These are phyloP conservation scores for Oreochromis grahami DNA, from an alignment of 2,797 vertebrate genomes.

Conservation along the genomic window DNA sequence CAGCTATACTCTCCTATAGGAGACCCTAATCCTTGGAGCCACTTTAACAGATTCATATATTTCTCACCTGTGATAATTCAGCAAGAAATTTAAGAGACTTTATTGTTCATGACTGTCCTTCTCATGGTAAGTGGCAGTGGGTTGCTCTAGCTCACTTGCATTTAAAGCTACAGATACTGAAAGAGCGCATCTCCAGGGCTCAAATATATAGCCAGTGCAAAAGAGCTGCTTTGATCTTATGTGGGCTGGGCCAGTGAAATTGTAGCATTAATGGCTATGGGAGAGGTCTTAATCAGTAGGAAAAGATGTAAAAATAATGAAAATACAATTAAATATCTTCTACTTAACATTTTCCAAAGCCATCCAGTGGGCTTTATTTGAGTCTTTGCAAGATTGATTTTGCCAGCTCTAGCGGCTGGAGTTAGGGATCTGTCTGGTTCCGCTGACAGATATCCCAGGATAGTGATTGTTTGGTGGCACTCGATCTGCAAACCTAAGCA, in stretches of 20 bases:
- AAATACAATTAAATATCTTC: neutral
- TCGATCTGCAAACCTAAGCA: neutral
- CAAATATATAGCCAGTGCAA: neutral
- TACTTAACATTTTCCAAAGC: neutral
- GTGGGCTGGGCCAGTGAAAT: neutral
- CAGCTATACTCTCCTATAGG: neutral
- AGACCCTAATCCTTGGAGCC: neutral
- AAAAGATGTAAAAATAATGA: neutral
- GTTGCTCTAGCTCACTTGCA: neutral
- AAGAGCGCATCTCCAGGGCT: neutral
- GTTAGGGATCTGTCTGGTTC: neutral
- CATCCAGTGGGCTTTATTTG: neutral
- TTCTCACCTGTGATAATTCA: neutral
- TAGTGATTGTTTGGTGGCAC: neutral
- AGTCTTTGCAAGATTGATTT: neutral
- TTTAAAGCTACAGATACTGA: neutral
- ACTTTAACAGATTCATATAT: neutral
- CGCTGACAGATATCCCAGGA: neutral
- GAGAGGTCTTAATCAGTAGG: neutral
- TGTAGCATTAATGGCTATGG: neutral
- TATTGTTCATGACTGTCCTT: neutral
- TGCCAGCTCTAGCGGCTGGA: neutral
- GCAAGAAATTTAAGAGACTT: neutral
- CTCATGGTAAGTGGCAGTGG: neutral
- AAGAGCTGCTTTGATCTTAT: neutral